These are phyloP conservation scores for Azemiops feae DNA, from an alignment of 2,113 vertebrate species.

Conservation along the genomic window DNA sequence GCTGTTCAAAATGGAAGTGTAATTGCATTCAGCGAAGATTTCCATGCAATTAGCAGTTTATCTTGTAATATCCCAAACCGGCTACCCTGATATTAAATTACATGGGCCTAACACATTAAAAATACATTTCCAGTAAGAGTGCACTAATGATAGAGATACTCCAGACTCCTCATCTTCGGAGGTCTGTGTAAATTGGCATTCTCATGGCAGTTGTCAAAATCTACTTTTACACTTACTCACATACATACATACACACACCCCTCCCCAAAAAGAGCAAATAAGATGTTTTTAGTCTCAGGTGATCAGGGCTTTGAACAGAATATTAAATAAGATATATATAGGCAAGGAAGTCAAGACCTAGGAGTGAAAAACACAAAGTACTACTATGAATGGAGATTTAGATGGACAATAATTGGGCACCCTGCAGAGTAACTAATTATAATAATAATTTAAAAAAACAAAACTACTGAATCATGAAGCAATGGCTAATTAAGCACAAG, in stretches of 20 bases:
- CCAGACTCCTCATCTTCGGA: conserved; percentile 4
- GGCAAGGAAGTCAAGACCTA: not conserved
- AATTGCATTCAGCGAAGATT: conserved; percentile 30
- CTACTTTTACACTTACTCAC: not conserved
- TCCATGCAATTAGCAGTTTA: conserved; percentile 3
- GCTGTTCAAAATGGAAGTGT: conserved; percentile 8
- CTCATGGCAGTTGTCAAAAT: conserved; percentile 13
- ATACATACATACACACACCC: not conserved
- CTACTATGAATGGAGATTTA: not conserved
- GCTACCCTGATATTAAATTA: not conserved
- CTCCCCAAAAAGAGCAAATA: not conserved
- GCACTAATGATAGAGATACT: conserved; percentile 32
- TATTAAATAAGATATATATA: not conserved
- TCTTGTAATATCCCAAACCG: conserved; percentile 10
- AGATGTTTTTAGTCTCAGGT: not conserved
- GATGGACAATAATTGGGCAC: not conserved
- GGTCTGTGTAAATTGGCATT: conserved; percentile 30
- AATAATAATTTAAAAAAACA: not conserved
- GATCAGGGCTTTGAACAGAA: not conserved
- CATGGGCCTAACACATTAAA: conserved; percentile 10
- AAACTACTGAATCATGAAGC: not conserved
- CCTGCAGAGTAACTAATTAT: not conserved
- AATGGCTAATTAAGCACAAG: not conserved
- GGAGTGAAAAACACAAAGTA: not conserved
- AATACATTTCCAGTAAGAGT: conserved; percentile 25